Evolutionary conservation across 2,113 vertebrate genomes (phyloP).

Genomic region (Podarcis cretensis): DNA sequence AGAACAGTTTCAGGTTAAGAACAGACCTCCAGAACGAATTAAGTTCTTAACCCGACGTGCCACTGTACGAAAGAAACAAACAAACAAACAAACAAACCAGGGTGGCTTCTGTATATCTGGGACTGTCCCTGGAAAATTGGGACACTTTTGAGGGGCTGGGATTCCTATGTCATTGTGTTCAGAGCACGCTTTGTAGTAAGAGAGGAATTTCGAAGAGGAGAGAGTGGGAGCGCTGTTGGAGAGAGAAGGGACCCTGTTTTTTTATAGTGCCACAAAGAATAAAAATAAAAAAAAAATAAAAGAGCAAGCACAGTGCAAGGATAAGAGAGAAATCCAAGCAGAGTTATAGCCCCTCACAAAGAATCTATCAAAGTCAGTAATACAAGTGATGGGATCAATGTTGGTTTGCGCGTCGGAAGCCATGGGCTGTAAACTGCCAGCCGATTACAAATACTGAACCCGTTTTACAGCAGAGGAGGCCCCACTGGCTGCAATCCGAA

Average conservation of each 20-base stretch:
- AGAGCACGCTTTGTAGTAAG: neutral
- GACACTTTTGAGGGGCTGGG: no score
- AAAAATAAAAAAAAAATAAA: neutral
- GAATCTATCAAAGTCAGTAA: neutral
- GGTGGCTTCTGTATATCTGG: no score
- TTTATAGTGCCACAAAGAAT: neutral
- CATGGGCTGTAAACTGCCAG: neutral
- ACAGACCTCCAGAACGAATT: no score
- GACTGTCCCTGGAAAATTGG: no score
- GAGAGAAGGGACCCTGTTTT: neutral
- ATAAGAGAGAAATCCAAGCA: neutral
- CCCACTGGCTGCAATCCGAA: conserved; percentile 4
- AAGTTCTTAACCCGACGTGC: no score
- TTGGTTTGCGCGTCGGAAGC: neutral
- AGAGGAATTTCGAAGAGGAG: no score
- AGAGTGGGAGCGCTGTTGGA: neutral
- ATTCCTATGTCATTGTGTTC: neutral
- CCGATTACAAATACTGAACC: neutral
- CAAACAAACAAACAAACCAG: no score
- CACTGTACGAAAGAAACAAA: no score
- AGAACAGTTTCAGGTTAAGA: no score
- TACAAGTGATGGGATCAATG: neutral
- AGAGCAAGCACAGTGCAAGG: neutral
- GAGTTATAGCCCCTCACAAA: neutral
- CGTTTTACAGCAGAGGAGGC: neutral